These are phyloP conservation scores for Anolis sagrei DNA, from an alignment of 2,113 vertebrate species.

Conservation along the genomic window DNA sequence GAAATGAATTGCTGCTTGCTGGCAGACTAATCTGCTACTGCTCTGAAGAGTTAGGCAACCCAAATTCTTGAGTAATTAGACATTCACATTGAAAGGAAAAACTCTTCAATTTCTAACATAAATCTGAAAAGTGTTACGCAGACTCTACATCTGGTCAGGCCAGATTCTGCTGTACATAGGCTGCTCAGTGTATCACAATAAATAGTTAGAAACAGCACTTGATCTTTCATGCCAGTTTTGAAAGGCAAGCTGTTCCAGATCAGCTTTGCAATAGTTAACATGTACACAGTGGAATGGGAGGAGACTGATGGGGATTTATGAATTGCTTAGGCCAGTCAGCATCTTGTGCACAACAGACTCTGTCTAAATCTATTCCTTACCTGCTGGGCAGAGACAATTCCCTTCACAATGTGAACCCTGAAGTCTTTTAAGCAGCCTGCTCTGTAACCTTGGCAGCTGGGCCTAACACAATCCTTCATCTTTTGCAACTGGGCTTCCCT, in stretches of 20 bases:
- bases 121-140: neutral
- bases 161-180: neutral
- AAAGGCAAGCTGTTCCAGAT: neutral
- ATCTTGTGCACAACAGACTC: constrained; percentile 68
- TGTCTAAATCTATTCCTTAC: constrained; percentile 74
- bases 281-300: constrained; percentile 54
- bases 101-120: neutral
- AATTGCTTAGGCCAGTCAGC: constrained; percentile 72
- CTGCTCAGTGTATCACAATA: neutral
- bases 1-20: neutral
- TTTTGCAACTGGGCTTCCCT: constrained; percentile 69
- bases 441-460: constrained; percentile 75
- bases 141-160: neutral
- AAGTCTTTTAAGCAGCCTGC: constrained; percentile 73
- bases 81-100: neutral
- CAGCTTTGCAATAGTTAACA: constrained; percentile 72
- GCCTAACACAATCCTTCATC: constrained; percentile 68
- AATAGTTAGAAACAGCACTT: neutral
- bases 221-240: constrained; percentile 22
- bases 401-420: constrained; percentile 64
- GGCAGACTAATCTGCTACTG: neutral
- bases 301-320: constrained; percentile 71
- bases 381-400: constrained; percentile 83
- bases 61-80: neutral
- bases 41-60: neutral